Conservation (phyloP, 2,888 invertebrate species). For the Clanis bilineata region DNA sequence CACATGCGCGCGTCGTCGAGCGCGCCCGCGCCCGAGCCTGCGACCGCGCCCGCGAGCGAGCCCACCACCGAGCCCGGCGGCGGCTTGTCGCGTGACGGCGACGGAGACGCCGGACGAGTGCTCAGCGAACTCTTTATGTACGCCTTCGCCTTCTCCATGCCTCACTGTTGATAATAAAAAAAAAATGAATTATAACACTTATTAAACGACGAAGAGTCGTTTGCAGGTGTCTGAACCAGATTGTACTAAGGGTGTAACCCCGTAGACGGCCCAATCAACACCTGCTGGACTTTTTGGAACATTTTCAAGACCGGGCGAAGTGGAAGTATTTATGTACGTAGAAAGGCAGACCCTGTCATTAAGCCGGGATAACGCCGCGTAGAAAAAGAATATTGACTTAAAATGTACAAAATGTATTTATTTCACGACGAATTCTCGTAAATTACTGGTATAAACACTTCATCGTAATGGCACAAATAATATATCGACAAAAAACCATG, state of each 20-base stretch:
- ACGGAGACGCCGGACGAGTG: slow-evolving; percentile 77
- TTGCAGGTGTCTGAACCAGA: too few species aligned
- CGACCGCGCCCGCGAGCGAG: slow-evolving; percentile 70
- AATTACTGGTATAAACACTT: neutral
- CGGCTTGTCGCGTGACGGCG: slow-evolving; percentile 74
- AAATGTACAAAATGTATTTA: too few species aligned
- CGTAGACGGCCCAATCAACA: too few species aligned
- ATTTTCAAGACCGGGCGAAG: too few species aligned
- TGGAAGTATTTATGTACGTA: too few species aligned
- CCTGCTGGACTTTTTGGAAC: too few species aligned
- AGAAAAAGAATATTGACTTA: too few species aligned
- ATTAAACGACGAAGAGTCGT: too few species aligned
- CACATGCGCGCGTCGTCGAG: slow-evolving; percentile 82
- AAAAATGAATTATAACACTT: too few species aligned
- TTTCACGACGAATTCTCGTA: neutral
- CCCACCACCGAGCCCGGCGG: slow-evolving; percentile 78
- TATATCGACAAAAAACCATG: neutral
- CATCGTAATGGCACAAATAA: neutral
- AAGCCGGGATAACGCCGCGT: too few species aligned
- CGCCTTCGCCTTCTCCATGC: slow-evolving; percentile 86
- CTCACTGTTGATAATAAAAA: slow-evolving; percentile 32
- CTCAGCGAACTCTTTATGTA: slow-evolving; percentile 88
- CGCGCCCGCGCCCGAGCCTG: slow-evolving; percentile 70
- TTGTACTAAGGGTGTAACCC: too few species aligned
- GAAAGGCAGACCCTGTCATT: too few species aligned